A percentile compares a stretch with the other conserved stretches of the same genome.
Evolutionary conservation across 1,140 invertebrate genomes (phyloP).

Genomic region (Panagrolaimus sp.): DNA sequence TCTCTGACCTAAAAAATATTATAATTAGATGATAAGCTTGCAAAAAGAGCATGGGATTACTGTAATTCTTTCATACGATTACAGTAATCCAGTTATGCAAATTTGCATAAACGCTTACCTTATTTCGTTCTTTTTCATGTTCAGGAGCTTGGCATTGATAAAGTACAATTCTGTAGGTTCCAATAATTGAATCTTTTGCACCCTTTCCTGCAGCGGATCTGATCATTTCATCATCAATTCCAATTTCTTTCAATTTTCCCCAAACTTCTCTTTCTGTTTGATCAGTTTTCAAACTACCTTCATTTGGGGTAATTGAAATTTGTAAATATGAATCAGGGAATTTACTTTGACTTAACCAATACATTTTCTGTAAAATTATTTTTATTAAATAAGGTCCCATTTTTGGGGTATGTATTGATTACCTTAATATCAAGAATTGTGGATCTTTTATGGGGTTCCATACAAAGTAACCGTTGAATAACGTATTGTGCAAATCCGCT

Average conservation of each 20-base stretch:
- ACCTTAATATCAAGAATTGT: conserved; percentile 47
- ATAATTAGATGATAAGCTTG: not conserved
- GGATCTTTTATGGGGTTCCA: conserved; percentile 43
- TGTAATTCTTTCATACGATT: too few relatives aligned
- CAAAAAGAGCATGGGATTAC: not conserved
- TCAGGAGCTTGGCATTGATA: conserved; percentile 49
- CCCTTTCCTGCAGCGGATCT: conserved; percentile 46
- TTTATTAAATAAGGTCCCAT: conserved; percentile 3
- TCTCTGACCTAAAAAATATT: conserved; percentile 44
- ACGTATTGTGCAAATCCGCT: conserved; percentile 45
- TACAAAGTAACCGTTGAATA: conserved; percentile 50
- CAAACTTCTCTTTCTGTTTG: conserved; percentile 46
- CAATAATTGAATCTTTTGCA: conserved; percentile 48
- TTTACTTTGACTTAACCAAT: conserved; percentile 50
- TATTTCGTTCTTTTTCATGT: conserved; percentile 43
- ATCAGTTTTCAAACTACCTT: conserved; percentile 41
- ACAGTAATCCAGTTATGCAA: conserved; percentile 12
- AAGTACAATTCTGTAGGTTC: conserved; percentile 55
- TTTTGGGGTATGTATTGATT: too few relatives aligned
- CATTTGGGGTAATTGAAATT: conserved; percentile 43
- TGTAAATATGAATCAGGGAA: conserved; percentile 56
- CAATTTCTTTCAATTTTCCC: conserved; percentile 44
- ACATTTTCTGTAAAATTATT: conserved; percentile 43
- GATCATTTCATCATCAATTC: conserved; percentile 55
- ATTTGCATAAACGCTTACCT: conserved; percentile 37